A percentile compares a stretch with the other conserved stretches of the same genome.
Conservation (phyloP, 2,797 vertebrate genomes). For the Artibeus jamaicensis region DNA sequence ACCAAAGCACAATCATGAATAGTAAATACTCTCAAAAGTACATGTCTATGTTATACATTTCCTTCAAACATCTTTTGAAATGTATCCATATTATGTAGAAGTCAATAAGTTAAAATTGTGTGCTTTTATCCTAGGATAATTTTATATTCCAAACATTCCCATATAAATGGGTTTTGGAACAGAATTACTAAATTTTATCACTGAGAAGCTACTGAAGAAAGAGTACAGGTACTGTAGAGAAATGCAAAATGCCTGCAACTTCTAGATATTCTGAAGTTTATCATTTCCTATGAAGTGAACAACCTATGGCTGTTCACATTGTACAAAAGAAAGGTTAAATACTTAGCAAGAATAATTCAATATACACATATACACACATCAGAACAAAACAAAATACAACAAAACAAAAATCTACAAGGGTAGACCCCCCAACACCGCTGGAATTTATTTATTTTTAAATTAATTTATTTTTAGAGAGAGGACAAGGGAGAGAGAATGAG, state of each 20-base stretch:
- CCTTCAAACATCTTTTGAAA: constrained; percentile 37
- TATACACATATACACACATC: no score
- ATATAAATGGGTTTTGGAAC: constrained; percentile 28
- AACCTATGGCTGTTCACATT: background rate
- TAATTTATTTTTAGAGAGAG: no score
- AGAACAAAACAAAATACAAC: background rate
- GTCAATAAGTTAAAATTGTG: constrained; percentile 48
- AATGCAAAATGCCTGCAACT: background rate
- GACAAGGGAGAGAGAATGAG: no score
- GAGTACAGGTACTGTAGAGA: background rate
- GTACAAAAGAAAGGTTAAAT: background rate
- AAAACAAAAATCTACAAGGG: background rate
- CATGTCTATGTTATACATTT: background rate
- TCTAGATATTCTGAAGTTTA: background rate
- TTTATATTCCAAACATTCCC: constrained; percentile 25
- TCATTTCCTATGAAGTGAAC: no score
- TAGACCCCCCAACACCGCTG: background rate
- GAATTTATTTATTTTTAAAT: background rate
- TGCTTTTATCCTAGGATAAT: background rate
- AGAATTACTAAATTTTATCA: constrained; percentile 50
- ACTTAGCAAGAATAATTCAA: background rate
- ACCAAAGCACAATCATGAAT: constrained; percentile 8
- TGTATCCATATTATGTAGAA: background rate
- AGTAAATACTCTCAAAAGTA: background rate
- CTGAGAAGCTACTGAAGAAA: background rate